These are phyloP conservation scores for Stegodyphus mimosarum DNA, from an alignment of 1,140 invertebrate genomes.

Conservation along the genomic window DNA sequence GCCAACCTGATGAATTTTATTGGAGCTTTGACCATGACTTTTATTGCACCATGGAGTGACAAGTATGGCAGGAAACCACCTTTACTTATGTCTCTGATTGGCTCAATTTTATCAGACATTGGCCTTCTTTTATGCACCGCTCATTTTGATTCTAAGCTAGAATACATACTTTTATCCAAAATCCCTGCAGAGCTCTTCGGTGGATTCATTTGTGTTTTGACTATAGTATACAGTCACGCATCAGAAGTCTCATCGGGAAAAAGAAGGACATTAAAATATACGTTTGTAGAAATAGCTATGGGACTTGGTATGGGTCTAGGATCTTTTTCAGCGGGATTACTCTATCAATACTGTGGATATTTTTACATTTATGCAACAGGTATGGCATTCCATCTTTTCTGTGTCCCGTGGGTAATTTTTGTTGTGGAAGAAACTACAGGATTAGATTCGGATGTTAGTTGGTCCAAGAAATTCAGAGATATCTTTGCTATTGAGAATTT, in stretches of 20 bases:
- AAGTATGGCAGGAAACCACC: constrained; percentile 84
- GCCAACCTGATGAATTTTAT: constrained; percentile 51
- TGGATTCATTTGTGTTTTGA: constrained; percentile 49
- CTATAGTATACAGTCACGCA: constrained; percentile 27
- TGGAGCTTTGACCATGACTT: constrained; percentile 67
- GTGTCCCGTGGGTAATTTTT: constrained; percentile 4
- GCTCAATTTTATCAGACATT: constrained; percentile 76
- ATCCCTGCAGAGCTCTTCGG: constrained; percentile 30
- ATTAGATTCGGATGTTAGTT: background rate
- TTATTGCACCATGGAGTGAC: constrained; percentile 74
- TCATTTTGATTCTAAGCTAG: constrained; percentile 5
- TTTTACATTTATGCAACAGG: constrained; percentile 10
- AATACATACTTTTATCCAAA: constrained; percentile 20
- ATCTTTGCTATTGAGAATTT: constrained; percentile 64
- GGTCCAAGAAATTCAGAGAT: constrained; percentile 4
- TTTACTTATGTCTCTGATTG: constrained; percentile 82
- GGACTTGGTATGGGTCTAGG: constrained; percentile 66
- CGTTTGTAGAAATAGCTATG: constrained; percentile 70
- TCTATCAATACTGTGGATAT: constrained; percentile 40
- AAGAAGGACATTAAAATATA: constrained; percentile 69
- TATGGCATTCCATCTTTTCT: background rate
- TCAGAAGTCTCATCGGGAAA: constrained; percentile 15
- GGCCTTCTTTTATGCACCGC: background rate
- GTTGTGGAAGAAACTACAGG: constrained; percentile 26
- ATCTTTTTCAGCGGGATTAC: constrained; percentile 1